Conservation (phyloP, 2,888 invertebrate species). For the Drosophila birchii region DNA sequence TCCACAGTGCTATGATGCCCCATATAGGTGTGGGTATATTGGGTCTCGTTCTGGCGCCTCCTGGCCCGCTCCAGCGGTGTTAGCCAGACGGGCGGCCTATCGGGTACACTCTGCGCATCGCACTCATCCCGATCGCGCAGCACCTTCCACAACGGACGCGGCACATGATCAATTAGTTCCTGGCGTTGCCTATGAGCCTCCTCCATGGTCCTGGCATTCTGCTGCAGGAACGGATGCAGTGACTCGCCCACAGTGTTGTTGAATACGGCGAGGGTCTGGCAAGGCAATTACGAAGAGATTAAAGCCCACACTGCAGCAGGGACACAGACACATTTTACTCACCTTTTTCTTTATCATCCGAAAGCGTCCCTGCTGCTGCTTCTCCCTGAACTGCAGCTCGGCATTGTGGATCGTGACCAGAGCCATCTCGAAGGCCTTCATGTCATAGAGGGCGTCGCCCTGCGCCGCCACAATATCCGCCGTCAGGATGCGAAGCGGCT, state of each 20-base stretch:
- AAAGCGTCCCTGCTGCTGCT: conserved; percentile 13
- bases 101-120: conserved; percentile 75
- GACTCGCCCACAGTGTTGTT: conserved; percentile 70
- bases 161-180: conserved; percentile 39
- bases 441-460: conserved; percentile 74
- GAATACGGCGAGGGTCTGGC: conserved; percentile 60
- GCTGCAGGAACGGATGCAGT: conserved; percentile 68
- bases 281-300: not conserved
- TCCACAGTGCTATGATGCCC: conserved; percentile 72
- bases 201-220: conserved; percentile 49
- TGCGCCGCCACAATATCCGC: conserved; percentile 59
- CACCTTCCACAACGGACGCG: conserved; percentile 76
- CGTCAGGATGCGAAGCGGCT: not conserved
- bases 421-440: conserved; percentile 76
- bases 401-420: conserved; percentile 65
- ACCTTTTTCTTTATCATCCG: conserved; percentile 20
- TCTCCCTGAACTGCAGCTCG: conserved; percentile 37
- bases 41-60: conserved; percentile 56
- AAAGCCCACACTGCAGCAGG: not conserved
- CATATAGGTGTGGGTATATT: conserved; percentile 77
- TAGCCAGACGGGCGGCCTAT: conserved; percentile 59
- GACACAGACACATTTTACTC: not conserved
- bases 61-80: conserved; percentile 74
- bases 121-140: conserved; percentile 68
- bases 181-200: conserved; percentile 13